These are phyloP conservation scores for Sinocyclocheilus grahami DNA, from an alignment of 2,113 vertebrate species.

Conservation along the genomic window DNA sequence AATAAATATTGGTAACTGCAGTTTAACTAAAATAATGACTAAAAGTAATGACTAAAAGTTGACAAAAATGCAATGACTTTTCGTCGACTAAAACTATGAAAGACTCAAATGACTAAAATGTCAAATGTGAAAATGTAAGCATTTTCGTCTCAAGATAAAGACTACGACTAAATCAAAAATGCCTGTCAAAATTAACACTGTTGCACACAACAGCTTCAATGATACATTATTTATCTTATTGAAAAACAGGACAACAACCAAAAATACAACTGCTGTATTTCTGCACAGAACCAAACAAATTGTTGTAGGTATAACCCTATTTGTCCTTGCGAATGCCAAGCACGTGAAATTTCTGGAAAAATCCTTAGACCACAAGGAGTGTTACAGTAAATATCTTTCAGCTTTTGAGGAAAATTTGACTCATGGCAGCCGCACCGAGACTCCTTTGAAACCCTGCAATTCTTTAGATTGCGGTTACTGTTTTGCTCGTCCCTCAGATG, in stretches of 20 bases:
- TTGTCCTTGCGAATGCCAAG: neutral
- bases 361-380: neutral
- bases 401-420: neutral
- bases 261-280: neutral
- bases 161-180: too few species aligned
- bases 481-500: slow-evolving; percentile 28
- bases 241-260: neutral
- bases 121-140: too few species aligned
- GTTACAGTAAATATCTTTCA: slow-evolving; percentile 21
- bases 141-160: too few species aligned
- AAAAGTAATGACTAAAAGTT: too few species aligned
- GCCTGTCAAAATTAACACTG: too few species aligned
- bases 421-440: neutral
- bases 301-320: neutral
- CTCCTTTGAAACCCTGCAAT: neutral
- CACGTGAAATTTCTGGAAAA: neutral
- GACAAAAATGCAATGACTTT: too few species aligned
- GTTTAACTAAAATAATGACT: too few species aligned
- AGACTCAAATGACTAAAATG: too few species aligned
- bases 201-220: neutral
- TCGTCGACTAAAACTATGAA: too few species aligned
- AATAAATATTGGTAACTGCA: too few species aligned
- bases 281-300: neutral
- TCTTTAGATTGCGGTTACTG: neutral
- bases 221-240: neutral